phyloP scores from a whole-genome alignment of 2,888 invertebrate species.

The Cactoblastis cactorum region DNA sequence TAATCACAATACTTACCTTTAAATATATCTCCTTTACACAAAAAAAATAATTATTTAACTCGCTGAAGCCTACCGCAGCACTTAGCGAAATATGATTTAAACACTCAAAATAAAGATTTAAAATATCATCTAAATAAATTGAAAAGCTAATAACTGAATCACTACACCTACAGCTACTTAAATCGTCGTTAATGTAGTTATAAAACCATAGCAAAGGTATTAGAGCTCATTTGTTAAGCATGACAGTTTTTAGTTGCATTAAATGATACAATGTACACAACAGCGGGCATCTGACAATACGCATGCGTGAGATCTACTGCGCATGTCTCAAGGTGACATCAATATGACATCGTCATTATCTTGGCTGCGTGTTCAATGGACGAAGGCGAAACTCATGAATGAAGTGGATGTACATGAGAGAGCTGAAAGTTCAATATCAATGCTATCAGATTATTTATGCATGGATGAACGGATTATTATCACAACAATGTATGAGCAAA shows the following conservation, averaged over 20 bases:
- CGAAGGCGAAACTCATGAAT: conserved; percentile 62
- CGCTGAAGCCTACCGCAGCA: background rate
- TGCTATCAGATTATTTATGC: conserved; percentile 1
- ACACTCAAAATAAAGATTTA: background rate
- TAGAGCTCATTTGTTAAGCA: conserved; percentile 53
- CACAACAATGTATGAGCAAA: background rate
- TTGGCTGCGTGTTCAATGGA: conserved; percentile 62
- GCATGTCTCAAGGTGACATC: conserved; percentile 58
- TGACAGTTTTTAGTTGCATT: conserved; percentile 54
- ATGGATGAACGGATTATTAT: background rate
- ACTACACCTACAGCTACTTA: conserved; percentile 22
- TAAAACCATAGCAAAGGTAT: conserved; percentile 38
- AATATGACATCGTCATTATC: conserved; percentile 55
- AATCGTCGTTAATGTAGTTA: conserved; percentile 23
- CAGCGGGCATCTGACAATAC: conserved; percentile 26
- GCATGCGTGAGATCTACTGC: conserved; percentile 33
- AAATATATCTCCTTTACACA: conserved; percentile 41
- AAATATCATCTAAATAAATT: conserved; percentile 20
- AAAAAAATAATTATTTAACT: conserved; percentile 27
- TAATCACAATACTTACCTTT: conserved; percentile 58
- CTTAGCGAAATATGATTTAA: background rate
- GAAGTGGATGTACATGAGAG: conserved; percentile 26
- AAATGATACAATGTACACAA: conserved; percentile 58
- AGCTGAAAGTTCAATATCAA: background rate
- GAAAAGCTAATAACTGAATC: conserved; percentile 20